A percentile compares a stretch with the other conserved stretches of the same genome.
Evolutionary conservation across 2,888 invertebrate genomes (phyloP).

Genomic region (Agrilus biguttatus): DNA sequence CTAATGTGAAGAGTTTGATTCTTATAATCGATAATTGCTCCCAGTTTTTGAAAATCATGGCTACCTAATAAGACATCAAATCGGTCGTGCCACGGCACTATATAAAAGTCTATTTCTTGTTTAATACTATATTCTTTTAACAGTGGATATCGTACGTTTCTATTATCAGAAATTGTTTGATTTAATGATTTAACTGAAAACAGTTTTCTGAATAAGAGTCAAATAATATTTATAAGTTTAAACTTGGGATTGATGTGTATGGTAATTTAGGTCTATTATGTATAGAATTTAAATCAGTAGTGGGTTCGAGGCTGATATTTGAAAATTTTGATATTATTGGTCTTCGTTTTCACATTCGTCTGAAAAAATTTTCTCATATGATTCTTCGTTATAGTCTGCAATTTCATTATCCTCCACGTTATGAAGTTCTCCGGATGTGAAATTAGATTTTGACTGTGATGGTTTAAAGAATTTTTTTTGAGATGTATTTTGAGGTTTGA

Average conservation of each 20-base stretch:
- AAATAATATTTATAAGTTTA: too few species aligned
- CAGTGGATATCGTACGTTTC: slow-evolving; percentile 3
- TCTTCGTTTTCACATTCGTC: too few species aligned
- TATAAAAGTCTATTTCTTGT: slow-evolving; percentile 2
- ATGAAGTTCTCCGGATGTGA: too few species aligned
- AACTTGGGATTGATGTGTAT: too few species aligned
- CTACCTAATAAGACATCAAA: slow-evolving; percentile 6
- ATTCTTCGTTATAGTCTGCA: too few species aligned
- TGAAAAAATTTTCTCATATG: too few species aligned
- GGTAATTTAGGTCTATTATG: slow-evolving; percentile 4
- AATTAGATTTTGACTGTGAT: too few species aligned
- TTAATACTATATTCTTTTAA: slow-evolving; percentile 3
- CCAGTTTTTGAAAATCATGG: slow-evolving; percentile 3
- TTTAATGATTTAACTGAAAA: slow-evolving; percentile 5
- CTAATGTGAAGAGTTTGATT: slow-evolving; percentile 1
- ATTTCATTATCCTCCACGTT: too few species aligned
- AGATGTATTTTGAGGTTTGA: too few species aligned
- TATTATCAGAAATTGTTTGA: slow-evolving; percentile 1
- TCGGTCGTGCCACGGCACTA: slow-evolving; percentile 2
- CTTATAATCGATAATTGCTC: slow-evolving; percentile 5
- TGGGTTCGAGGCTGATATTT: slow-evolving; percentile 1
- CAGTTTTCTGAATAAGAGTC: slow-evolving; percentile 4
- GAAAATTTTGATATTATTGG: slow-evolving; percentile 2
- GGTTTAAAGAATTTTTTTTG: too few species aligned
- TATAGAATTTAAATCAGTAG: slow-evolving; percentile 4